Conservation (phyloP, 2,797 vertebrate species). For the Vespertilio murinus region DNA sequence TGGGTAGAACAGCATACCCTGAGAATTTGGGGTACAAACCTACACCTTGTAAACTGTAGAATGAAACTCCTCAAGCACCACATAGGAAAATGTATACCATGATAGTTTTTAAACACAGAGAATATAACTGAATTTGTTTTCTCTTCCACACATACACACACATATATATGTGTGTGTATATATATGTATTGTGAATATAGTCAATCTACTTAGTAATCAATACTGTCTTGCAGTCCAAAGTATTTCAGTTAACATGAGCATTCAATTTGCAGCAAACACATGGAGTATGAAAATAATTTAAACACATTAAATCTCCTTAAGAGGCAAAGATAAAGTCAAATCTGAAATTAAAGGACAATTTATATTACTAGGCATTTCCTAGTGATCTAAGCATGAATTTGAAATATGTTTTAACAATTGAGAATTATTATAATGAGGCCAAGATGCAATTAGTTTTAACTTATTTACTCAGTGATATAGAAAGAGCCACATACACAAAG, state of each 20-base stretch:
- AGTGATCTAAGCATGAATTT: neutral
- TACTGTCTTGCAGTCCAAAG: slow-evolving; percentile 91
- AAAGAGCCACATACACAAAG: neutral
- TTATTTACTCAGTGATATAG: slow-evolving; percentile 23
- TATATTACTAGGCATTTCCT: neutral
- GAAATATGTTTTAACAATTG: neutral
- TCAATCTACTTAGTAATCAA: slow-evolving; percentile 71
- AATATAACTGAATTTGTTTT: slow-evolving; percentile 65
- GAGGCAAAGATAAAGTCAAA: slow-evolving; percentile 44
- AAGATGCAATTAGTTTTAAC: slow-evolving; percentile 17
- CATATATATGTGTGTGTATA: neutral
- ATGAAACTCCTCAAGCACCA: slow-evolving; percentile 83
- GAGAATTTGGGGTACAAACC: slow-evolving; percentile 84
- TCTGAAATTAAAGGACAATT: slow-evolving; percentile 31
- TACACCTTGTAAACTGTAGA: slow-evolving; percentile 83
- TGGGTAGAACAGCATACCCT: slow-evolving; percentile 83
- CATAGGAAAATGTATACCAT: slow-evolving; percentile 75
- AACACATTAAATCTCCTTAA: slow-evolving; percentile 64
- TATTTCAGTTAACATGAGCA: slow-evolving; percentile 72
- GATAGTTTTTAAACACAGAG: slow-evolving; percentile 70
- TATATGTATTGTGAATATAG: slow-evolving; percentile 58
- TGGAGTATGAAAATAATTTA: slow-evolving; percentile 16
- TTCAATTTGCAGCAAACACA: slow-evolving; percentile 19
- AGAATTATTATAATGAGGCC: slow-evolving; percentile 38
- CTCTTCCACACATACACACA: neutral